Evolutionary conservation across 2,888 invertebrate species (phyloP).

Genomic region (Morpho achilles): DNA sequence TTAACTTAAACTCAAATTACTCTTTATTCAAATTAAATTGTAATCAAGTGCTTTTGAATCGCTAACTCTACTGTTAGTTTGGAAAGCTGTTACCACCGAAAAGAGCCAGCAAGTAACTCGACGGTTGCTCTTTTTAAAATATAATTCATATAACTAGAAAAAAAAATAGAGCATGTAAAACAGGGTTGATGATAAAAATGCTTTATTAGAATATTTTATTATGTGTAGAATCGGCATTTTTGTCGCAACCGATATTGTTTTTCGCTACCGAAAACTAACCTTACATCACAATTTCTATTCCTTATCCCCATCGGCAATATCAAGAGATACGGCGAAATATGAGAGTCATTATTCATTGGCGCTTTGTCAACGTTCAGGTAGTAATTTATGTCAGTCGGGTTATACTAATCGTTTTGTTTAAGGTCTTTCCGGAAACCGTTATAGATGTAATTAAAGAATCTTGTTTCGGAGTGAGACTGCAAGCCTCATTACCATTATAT

Average conservation of each 20-base stretch:
- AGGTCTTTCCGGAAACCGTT: conserved; percentile 6
- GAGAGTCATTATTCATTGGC: conserved; percentile 59
- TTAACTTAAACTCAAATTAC: too few relatives aligned
- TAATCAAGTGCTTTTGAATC: too few relatives aligned
- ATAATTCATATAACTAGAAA: too few relatives aligned
- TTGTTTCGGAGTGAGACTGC: too few relatives aligned
- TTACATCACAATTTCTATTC: conserved; percentile 53
- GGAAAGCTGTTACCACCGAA: too few relatives aligned
- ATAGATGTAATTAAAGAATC: background rate
- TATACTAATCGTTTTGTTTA: conserved; percentile 45
- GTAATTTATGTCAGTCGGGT: conserved; percentile 60
- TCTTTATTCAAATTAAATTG: too few relatives aligned
- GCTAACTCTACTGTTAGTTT: too few relatives aligned
- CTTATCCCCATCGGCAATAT: conserved; percentile 66
- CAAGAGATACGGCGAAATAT: conserved; percentile 70
- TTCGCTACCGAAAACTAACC: conserved; percentile 5
- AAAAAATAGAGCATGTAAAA: too few relatives aligned
- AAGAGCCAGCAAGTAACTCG: too few relatives aligned
- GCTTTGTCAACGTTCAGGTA: conserved; percentile 65
- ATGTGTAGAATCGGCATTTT: background rate
- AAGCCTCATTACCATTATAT: too few relatives aligned
- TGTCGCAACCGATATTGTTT: background rate
- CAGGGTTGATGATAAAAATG: background rate
- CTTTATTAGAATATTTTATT: too few relatives aligned
- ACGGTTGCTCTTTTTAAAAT: too few relatives aligned